Evolutionary conservation across 2,888 invertebrate genomes (phyloP).

Genomic region (Tachina fera): DNA sequence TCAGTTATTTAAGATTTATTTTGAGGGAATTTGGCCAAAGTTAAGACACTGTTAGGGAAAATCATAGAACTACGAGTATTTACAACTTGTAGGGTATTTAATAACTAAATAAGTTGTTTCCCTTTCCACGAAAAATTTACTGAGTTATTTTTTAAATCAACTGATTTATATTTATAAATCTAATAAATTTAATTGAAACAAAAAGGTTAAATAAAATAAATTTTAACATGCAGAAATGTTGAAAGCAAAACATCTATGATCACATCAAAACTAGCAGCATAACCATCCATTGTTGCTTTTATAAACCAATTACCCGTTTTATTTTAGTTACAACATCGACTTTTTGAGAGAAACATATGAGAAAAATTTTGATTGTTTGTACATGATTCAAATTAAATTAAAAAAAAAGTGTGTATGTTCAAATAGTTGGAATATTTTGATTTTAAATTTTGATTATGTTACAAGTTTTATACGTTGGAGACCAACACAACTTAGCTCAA

Average conservation of each 20-base stretch:
- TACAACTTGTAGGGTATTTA: neutral
- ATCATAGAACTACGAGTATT: conserved; percentile 18
- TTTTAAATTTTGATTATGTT: conserved; percentile 21
- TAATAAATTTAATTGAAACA: conserved; percentile 1
- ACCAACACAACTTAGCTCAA: neutral
- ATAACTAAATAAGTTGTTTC: neutral
- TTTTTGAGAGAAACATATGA: conserved; percentile 42
- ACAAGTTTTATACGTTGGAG: conserved; percentile 27
- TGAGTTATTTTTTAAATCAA: conserved; percentile 3
- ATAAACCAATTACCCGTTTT: conserved; percentile 73
- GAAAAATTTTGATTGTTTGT: conserved; percentile 50
- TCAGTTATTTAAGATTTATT: neutral
- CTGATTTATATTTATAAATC: neutral
- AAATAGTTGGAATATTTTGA: conserved; percentile 16
- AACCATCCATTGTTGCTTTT: conserved; percentile 52
- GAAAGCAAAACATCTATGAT: conserved; percentile 73
- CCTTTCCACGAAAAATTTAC: neutral
- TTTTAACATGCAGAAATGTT: conserved; percentile 73
- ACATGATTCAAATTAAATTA: conserved; percentile 42
- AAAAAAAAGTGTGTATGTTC: conserved; percentile 14
- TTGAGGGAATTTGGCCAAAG: neutral
- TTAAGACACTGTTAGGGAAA: neutral
- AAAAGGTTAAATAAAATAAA: conserved; percentile 25
- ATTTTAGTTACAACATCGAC: conserved; percentile 64
- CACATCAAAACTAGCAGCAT: conserved; percentile 80